Percentiles rank a stretch among this genome's conserved stretches.
Evolutionary conservation across 1,140 invertebrate species (phyloP).

Genomic region (Drosophila ohnishii): DNA sequence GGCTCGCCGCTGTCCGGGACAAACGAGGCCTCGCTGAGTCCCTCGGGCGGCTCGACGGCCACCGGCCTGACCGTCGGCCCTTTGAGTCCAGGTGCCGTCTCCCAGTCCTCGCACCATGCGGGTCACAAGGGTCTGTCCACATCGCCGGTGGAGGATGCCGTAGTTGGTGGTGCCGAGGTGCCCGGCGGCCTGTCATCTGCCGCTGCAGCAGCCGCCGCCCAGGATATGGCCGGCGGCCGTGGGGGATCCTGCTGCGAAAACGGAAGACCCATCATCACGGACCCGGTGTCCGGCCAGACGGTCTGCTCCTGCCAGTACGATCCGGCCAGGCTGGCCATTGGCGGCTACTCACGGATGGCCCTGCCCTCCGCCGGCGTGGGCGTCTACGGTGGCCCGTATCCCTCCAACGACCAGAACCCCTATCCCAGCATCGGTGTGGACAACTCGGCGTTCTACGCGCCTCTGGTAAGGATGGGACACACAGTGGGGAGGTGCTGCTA

Average conservation of each 20-base stretch:
- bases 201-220: conserved; percentile 5
- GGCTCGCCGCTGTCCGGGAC: conserved; percentile 84
- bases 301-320: conserved; percentile 98
- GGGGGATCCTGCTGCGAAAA: conserved; percentile 93
- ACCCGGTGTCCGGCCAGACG: conserved; percentile 96
- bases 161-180: conserved; percentile 78
- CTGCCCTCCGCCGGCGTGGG: conserved; percentile 86
- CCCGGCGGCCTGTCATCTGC: conserved; percentile 73
- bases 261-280: conserved; percentile 96
- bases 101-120: conserved; percentile 85
- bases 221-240: conserved; percentile 57
- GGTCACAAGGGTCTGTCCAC: conserved; percentile 34
- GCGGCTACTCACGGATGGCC: conserved; percentile 87
- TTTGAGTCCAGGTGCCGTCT: conserved; percentile 89
- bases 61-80: conserved; percentile 85
- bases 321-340: conserved; percentile 88
- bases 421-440: conserved; percentile 96
- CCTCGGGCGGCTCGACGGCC: conserved; percentile 86
- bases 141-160: conserved; percentile 75
- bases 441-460: conserved; percentile 97
- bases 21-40: conserved; percentile 85
- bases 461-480: conserved; percentile 90
- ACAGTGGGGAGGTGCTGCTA: conserved; percentile 11
- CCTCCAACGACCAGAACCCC: conserved; percentile 94
- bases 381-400: conserved; percentile 91